A percentile compares a stretch with the other conserved stretches of the same genome.
Evolutionary conservation across 2,888 invertebrate genomes (phyloP).

Genomic region (Apodemia zela): DNA sequence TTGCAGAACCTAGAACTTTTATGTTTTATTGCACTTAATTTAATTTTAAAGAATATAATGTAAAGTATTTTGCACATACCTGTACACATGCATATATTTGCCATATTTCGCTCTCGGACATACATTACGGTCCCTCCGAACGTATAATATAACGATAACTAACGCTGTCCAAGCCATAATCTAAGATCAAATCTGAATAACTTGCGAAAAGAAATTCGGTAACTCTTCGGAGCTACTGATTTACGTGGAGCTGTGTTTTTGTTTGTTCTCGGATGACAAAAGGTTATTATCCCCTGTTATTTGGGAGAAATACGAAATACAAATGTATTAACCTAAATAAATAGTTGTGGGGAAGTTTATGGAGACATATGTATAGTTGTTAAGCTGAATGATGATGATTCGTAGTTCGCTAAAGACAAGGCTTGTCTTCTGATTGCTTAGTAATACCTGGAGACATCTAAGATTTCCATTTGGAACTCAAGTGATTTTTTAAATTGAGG

Average conservation of each 20-base stretch:
- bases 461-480: too few species aligned
- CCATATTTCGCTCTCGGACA: slow-evolving; percentile 46
- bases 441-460: too few species aligned
- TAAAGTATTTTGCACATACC: slow-evolving; percentile 34
- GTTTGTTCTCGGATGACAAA: slow-evolving; percentile 28
- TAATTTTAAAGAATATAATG: neutral
- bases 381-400: neutral
- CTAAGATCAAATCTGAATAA: slow-evolving; percentile 49
- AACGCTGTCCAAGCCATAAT: slow-evolving; percentile 46
- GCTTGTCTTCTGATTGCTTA: too few species aligned
- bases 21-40: neutral
- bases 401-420: too few species aligned
- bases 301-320: slow-evolving; percentile 15
- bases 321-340: slow-evolving; percentile 5
- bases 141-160: slow-evolving; percentile 49
- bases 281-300: slow-evolving; percentile 18
- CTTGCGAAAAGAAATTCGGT: slow-evolving; percentile 40
- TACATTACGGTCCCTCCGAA: slow-evolving; percentile 38
- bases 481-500: too few species aligned
- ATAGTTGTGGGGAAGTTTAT: slow-evolving; percentile 3
- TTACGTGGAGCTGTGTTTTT: slow-evolving; percentile 35
- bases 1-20: too few species aligned
- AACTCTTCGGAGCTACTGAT: slow-evolving; percentile 34
- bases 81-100: slow-evolving; percentile 47
- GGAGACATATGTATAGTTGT: slow-evolving; percentile 5